A percentile compares a stretch with the other conserved stretches of the same genome.
Evolutionary conservation across 1,140 invertebrate genomes (phyloP).

Genomic region (Calycopis cecrops): DNA sequence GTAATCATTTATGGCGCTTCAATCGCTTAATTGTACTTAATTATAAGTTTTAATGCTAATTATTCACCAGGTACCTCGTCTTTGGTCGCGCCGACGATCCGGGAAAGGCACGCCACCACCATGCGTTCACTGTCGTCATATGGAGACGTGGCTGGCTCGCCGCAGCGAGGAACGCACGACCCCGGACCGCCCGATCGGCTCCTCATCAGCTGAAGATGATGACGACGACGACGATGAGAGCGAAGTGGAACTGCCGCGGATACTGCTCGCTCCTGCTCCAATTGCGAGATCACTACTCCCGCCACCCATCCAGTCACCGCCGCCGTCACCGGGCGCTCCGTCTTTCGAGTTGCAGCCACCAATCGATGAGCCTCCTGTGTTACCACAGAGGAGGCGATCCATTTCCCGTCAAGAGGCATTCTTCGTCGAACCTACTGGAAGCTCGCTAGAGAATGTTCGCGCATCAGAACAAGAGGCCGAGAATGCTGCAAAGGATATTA

Average conservation of each 20-base stretch:
- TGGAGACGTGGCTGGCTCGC: conserved; percentile 78
- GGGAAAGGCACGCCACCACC: conserved; percentile 77
- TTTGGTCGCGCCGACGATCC: conserved; percentile 78
- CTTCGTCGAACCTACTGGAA: conserved; percentile 81
- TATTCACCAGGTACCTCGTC: conserved; percentile 74
- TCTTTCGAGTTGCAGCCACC: conserved; percentile 74
- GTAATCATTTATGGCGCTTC: conserved; percentile 27
- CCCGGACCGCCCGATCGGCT: conserved; percentile 65
- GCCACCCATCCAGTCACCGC: conserved; percentile 69
- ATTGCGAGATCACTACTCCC: conserved; percentile 58
- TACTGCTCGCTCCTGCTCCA: conserved; percentile 83
- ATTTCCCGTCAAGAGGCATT: conserved; percentile 88
- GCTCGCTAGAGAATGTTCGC: conserved; percentile 79
- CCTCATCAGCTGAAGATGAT: conserved; percentile 74
- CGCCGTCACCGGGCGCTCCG: conserved; percentile 71
- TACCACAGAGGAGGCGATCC: conserved; percentile 76
- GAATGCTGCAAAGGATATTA: conserved; percentile 71
- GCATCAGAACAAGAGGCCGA: conserved; percentile 74
- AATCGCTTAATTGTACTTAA: background rate
- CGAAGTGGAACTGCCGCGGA: conserved; percentile 65
- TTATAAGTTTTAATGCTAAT: background rate
- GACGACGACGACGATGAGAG: conserved; percentile 76
- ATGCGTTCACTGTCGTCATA: conserved; percentile 80
- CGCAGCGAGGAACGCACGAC: conserved; percentile 71
- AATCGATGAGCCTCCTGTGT: conserved; percentile 56